Evolutionary conservation across 2,888 invertebrate genomes (phyloP).

Genomic region (Catonia carolina): DNA sequence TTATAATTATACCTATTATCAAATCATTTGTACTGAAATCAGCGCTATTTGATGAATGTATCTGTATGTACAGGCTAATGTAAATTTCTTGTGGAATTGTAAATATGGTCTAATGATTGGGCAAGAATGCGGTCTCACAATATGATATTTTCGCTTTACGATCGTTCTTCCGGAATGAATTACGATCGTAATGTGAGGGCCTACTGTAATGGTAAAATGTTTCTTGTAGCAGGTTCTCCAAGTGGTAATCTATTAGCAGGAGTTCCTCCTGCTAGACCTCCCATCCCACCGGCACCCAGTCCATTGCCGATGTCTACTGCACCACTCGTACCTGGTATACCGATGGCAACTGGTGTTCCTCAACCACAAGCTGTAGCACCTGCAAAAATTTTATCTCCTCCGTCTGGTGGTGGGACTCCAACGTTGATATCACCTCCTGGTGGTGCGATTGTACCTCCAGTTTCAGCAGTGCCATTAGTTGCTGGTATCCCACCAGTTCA

Average conservation of each 20-base stretch:
- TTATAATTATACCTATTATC: too few relatives aligned
- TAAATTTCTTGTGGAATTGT: too few relatives aligned
- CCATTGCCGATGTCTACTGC: conserved; percentile 7
- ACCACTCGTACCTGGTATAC: background rate
- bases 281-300: conserved; percentile 30
- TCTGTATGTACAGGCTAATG: too few relatives aligned
- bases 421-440: conserved; percentile 34
- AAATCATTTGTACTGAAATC: too few relatives aligned
- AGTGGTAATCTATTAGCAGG: background rate
- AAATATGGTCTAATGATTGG: too few relatives aligned
- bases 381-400: conserved; percentile 41
- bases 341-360: conserved; percentile 30
- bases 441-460: conserved; percentile 41
- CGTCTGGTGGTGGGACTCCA: conserved; percentile 41
- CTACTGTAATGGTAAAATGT: background rate
- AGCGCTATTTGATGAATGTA: too few relatives aligned
- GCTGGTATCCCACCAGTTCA: conserved; percentile 37
- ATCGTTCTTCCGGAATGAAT: too few relatives aligned
- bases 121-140: too few relatives aligned
- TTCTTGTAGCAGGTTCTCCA: conserved; percentile 13
- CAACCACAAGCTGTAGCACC: too few relatives aligned
- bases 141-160: too few relatives aligned
- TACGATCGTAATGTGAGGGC: too few relatives aligned
- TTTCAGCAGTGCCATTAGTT: conserved; percentile 27
- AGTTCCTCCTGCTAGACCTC: conserved; percentile 28